These are phyloP conservation scores for Macrostomum cliftonense DNA, from an alignment of 2,888 invertebrate species.

Conservation along the genomic window DNA sequence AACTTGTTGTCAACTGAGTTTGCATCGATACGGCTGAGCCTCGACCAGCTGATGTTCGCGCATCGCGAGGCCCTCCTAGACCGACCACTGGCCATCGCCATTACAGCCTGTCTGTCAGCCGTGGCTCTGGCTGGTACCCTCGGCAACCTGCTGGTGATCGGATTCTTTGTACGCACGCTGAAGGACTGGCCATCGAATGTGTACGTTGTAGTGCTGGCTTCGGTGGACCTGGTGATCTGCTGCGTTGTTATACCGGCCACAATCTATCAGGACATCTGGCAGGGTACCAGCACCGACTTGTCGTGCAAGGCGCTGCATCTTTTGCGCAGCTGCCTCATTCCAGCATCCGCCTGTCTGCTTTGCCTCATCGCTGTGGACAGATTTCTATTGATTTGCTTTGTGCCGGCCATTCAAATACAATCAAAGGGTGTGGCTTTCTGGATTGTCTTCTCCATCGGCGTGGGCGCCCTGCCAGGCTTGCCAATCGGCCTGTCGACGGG, in stretches of 20 bases:
- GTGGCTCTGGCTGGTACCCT: constrained; percentile 1
- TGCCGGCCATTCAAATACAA: constrained; percentile 13
- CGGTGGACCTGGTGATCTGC: constrained; percentile 21
- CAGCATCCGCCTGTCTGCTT: constrained; percentile 20
- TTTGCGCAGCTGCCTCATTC: constrained; percentile 17
- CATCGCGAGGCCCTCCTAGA: background rate
- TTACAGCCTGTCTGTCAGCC: background rate
- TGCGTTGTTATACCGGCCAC: constrained; percentile 19
- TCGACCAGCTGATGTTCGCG: too few relatives aligned
- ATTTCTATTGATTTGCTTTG: constrained; percentile 19
- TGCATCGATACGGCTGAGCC: too few relatives aligned
- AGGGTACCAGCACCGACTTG: constrained; percentile 15
- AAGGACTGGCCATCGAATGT: constrained; percentile 18
- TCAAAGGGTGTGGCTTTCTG: constrained; percentile 11
- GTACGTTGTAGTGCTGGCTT: constrained; percentile 20
- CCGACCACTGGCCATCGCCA: background rate
- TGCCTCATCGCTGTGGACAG: constrained; percentile 23
- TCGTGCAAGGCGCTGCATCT: constrained; percentile 20
- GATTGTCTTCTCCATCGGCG: constrained; percentile 13
- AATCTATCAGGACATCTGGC: constrained; percentile 18
- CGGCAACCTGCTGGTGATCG: constrained; percentile 17
- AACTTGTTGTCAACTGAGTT: too few relatives aligned
- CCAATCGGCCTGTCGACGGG: constrained; percentile 19
- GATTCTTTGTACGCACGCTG: constrained; percentile 17
- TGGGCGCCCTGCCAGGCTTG: constrained; percentile 16